These are phyloP conservation scores for Callyntrura guangdongensis DNA, from an alignment of 2,888 invertebrate species.

Conservation along the genomic window DNA sequence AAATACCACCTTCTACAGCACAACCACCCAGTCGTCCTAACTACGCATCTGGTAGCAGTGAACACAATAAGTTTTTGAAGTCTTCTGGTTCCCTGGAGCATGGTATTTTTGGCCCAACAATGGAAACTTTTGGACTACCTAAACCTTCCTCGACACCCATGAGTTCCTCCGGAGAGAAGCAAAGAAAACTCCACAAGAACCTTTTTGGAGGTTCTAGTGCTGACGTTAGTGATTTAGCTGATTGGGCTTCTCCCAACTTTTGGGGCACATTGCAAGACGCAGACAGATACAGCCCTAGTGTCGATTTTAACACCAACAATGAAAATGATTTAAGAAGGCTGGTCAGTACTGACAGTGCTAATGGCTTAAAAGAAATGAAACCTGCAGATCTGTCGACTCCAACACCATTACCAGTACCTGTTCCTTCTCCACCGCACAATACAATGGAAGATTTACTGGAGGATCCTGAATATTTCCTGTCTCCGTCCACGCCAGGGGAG, in stretches of 20 bases:
- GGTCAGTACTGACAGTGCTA: constrained; percentile 40
- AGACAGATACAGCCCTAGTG: constrained; percentile 78
- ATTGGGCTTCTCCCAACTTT: constrained; percentile 79
- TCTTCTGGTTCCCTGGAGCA: constrained; percentile 52
- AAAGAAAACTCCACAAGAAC: constrained; percentile 66
- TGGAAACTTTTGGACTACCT: constrained; percentile 74
- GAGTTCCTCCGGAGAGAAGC: constrained; percentile 38
- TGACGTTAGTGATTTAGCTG: constrained; percentile 63
- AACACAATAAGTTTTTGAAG: constrained; percentile 39
- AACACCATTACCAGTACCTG: constrained; percentile 67
- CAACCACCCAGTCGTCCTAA: constrained; percentile 19
- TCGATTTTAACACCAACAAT: constrained; percentile 76
- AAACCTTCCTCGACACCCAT: constrained; percentile 48
- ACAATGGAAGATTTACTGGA: constrained; percentile 55
- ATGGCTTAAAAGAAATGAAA: constrained; percentile 66
- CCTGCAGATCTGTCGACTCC: constrained; percentile 65
- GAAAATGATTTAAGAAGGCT: constrained; percentile 58
- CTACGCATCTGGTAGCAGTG: constrained; percentile 28
- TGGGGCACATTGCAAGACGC: constrained; percentile 77
- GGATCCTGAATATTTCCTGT: constrained; percentile 41
- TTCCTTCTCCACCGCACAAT: constrained; percentile 40
- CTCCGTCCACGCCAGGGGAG: constrained; percentile 63
- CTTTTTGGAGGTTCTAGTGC: constrained; percentile 74
- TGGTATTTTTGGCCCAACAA: constrained; percentile 70
- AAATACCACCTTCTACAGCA: constrained; percentile 16